Percentiles rank a stretch among this genome's conserved stretches.
These are phyloP conservation scores for Parazoanthus darwini DNA, from an alignment of 92 coral and sea anemone genomes.

Conservation along the genomic window DNA sequence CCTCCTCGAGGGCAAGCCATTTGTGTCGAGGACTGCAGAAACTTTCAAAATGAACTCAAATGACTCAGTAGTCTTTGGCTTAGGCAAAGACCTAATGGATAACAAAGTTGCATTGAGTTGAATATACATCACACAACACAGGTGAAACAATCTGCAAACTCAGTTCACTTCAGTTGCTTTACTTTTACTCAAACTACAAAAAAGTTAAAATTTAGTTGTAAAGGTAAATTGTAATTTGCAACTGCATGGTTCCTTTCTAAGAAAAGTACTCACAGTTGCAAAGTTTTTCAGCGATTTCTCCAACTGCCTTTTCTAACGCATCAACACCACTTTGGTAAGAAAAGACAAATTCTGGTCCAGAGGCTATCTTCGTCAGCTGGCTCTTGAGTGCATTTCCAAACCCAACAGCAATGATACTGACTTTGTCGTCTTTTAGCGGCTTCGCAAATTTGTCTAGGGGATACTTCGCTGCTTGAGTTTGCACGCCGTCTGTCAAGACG, in stretches of 20 bases:
- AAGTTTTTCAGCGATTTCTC: slow-evolving; percentile 6
- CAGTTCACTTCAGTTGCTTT: too few relatives aligned
- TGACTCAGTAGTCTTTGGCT: too few relatives aligned
- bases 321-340: slow-evolving; percentile 23
- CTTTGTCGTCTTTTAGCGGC: background rate
- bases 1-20: too few relatives aligned
- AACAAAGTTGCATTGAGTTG: too few relatives aligned
- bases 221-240: too few relatives aligned
- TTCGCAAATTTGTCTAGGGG: background rate
- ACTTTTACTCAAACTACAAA: too few relatives aligned
- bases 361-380: slow-evolving; percentile 11
- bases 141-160: background rate
- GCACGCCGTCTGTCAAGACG: slow-evolving; percentile 30
- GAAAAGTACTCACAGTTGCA: slow-evolving; percentile 27
- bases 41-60: too few relatives aligned
- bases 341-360: background rate
- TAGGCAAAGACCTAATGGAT: too few relatives aligned
- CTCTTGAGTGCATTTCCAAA: background rate
- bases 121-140: background rate
- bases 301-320: slow-evolving; percentile 20
- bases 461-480: background rate
- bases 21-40: too few relatives aligned
- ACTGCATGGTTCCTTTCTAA: background rate
- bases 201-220: too few relatives aligned
- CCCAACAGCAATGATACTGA: slow-evolving; percentile 19